Base-by-base conservation (phyloP, 2,113 vertebrate species). In the Menura novaehollandiae region DNA sequence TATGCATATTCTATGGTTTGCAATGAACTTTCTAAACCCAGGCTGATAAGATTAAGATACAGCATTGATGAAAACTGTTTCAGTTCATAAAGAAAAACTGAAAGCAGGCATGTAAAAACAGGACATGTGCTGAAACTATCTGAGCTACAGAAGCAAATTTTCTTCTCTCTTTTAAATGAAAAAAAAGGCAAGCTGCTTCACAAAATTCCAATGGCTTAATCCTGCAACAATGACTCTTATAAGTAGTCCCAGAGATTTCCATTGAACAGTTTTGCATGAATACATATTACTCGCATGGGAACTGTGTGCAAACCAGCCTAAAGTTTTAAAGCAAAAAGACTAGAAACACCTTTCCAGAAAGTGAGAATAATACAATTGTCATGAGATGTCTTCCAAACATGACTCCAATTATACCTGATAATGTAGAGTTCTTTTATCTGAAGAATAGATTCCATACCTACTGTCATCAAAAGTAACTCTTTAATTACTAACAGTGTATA, bases 201-300 rank as follows among this genome's bases (percentile, higher is more conserved):
- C 81, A 94, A 92, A 93, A 90, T 90, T 92, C 72, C 78, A 86
- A 7, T 58, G 64, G 47, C 52, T 85, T 91, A 85, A 94, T 95
- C 72, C 88, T 88, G 59, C 47, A 93, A 77, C 72, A 91, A 68
- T 69, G 55, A 82, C 56, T 82, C 64, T 60, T 73, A 6, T 6
- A 79, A 96, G 59, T 10, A 82, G 35, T 52, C 62, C 46, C 78
- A 90, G 62, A 62, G 67, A 63, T 47, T 88, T 90, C 39, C 39
- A 87, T 22, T 74, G 44, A 80, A 63, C 14, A 68, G 49, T 28
- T 28, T 53, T 81, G 49, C 68, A 68, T n/a, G 39, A 90, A 83
- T 77, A 81, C 30, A 6, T 76, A 60, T 56, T 80, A 87, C 26
- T 75, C 22, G 12, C 55, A 30, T 39, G 56, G 58, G 49, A 84